A percentile compares a stretch with the other conserved stretches of the same genome.
These are phyloP conservation scores for Xiphophorus hellerii DNA, from an alignment of 2,113 vertebrate genomes.

Conservation along the genomic window DNA sequence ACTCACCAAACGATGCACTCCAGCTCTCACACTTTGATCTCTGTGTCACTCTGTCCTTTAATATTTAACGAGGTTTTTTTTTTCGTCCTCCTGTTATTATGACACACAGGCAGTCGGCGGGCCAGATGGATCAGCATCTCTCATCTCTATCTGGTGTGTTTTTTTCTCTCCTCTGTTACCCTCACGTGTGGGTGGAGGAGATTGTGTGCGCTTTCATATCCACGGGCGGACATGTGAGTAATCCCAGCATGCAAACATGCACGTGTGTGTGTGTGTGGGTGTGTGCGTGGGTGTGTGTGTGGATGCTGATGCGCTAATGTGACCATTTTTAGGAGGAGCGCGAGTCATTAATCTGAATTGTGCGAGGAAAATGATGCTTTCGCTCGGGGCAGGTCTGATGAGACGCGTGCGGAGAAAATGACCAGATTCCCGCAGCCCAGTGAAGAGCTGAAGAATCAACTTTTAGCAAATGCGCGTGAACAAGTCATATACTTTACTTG, in stretches of 20 bases:
- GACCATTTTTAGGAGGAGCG: not conserved
- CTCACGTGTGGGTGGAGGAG: conserved; percentile 35
- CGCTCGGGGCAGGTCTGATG: not conserved
- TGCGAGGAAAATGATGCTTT: not conserved
- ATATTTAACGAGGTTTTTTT: not conserved
- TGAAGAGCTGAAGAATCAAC: not conserved
- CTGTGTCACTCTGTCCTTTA: not conserved
- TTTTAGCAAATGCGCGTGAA: not conserved
- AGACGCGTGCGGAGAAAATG: not conserved
- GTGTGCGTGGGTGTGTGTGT: conserved; percentile 5
- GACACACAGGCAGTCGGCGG: conserved; percentile 38
- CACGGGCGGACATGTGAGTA: conserved; percentile 6
- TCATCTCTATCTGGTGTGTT: conserved; percentile 32
- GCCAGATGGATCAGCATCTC: conserved; percentile 60
- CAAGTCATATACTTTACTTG: too few relatives aligned
- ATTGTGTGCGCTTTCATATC: conserved; percentile 24
- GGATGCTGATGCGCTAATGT: not conserved
- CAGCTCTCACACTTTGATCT: conserved; percentile 15
- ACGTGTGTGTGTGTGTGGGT: not conserved
- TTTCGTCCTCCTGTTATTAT: conserved; percentile 11
- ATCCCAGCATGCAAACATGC: not conserved
- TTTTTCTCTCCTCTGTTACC: conserved; percentile 37
- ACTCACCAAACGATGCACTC: conserved; percentile 12
- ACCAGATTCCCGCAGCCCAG: not conserved
- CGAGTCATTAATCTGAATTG: not conserved